Percentiles rank a stretch among this genome's conserved stretches.
Conservation (phyloP, 2,113 vertebrate genomes). For the Actenoides hombroni region DNA sequence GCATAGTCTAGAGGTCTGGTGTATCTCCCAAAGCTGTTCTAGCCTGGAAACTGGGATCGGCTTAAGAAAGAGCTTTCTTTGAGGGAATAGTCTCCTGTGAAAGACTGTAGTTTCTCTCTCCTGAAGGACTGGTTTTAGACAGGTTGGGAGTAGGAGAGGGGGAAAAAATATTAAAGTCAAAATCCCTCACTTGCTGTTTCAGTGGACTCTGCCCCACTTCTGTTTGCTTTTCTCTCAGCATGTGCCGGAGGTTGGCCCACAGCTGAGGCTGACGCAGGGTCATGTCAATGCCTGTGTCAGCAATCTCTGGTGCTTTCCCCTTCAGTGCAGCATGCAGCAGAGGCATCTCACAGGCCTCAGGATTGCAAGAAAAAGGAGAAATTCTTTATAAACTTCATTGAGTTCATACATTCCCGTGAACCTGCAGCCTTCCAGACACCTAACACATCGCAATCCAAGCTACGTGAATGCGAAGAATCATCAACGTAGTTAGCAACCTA, state of each 20-base stretch:
- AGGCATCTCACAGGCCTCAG: not conserved
- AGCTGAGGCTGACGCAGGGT: not conserved
- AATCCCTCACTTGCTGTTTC: not conserved
- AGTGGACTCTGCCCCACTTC: not conserved
- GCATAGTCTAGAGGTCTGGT: not conserved
- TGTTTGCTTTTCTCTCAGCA: not conserved
- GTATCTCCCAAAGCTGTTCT: not conserved
- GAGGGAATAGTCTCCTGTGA: fast-evolving
- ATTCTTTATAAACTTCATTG: not conserved
- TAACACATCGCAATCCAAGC: fast-evolving
- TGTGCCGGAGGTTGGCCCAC: not conserved
- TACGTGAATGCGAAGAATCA: slow-evolving; percentile 8
- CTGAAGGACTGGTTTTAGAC: not conserved
- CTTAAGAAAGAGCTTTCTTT: not conserved
- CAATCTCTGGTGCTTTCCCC: not conserved
- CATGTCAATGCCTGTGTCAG: not conserved
- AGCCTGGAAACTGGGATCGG: not conserved
- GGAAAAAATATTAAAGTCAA: not conserved
- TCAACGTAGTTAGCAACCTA: not conserved
- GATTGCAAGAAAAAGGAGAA: not conserved
- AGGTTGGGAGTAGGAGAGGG: not conserved
- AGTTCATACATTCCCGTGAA: not conserved
- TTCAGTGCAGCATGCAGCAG: not conserved
- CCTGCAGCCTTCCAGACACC: not conserved
- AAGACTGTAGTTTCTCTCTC: not conserved